Conservation (phyloP, 2,797 vertebrate genomes). For the Paedocypris micromegethes region DNA sequence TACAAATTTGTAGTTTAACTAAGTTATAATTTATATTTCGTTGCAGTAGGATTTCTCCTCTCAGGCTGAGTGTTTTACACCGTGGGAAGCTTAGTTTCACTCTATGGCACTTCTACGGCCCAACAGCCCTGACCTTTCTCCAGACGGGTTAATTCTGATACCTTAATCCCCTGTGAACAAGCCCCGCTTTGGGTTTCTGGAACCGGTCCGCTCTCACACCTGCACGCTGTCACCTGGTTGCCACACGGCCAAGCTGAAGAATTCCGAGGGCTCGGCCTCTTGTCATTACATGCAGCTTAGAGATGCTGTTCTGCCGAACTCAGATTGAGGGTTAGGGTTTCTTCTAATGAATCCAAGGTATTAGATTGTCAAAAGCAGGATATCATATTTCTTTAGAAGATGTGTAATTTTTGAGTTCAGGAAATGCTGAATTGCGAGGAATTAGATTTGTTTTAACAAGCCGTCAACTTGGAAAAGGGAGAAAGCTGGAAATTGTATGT, state of each 20-base stretch:
- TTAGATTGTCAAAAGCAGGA: conserved; percentile 44
- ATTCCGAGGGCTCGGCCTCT: conserved; percentile 45
- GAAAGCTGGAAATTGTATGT: conserved; percentile 12
- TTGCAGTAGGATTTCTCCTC: not conserved
- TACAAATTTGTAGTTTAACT: too few species aligned
- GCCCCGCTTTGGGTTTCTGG: conserved; percentile 14
- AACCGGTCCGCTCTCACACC: conserved; percentile 42
- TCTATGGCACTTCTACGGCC: conserved; percentile 35
- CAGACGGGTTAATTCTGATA: conserved; percentile 44
- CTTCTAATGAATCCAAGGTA: conserved; percentile 40
- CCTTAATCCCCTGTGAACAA: conserved; percentile 50
- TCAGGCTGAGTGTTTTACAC: not conserved
- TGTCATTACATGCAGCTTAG: conserved; percentile 49
- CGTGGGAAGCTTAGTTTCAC: conserved; percentile 43
- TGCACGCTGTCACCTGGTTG: conserved; percentile 48
- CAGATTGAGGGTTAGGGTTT: conserved; percentile 53
- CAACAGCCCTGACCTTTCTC: conserved; percentile 41
- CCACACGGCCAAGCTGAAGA: conserved; percentile 34
- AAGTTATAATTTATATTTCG: not conserved
- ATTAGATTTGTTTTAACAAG: conserved; percentile 36
- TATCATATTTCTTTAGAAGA: conserved; percentile 39
- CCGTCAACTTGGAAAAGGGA: too few species aligned
- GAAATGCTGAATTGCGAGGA: conserved; percentile 25
- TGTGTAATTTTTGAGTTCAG: conserved; percentile 39
- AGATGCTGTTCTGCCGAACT: conserved; percentile 33